Conservation (phyloP, 2,888 invertebrate genomes). For the Eupithecia subumbrata region DNA sequence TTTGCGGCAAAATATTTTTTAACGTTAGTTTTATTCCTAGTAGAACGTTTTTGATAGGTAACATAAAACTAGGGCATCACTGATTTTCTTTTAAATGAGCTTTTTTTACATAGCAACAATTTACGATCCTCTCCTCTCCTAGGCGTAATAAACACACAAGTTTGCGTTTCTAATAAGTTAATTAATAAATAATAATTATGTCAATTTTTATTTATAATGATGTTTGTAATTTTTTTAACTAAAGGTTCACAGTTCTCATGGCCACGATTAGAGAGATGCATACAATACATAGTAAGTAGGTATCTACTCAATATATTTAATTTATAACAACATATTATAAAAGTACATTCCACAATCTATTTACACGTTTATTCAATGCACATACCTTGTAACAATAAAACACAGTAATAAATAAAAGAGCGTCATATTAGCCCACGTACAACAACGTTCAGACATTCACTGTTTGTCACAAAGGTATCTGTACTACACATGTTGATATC, state of each 20-base stretch:
- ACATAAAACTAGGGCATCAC: neutral
- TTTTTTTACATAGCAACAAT: neutral
- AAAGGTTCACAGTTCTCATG: neutral
- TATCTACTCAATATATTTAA: too few relatives aligned
- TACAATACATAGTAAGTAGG: neutral
- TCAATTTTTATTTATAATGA: neutral
- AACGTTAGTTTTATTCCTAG: neutral
- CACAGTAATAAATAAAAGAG: conserved; percentile 48
- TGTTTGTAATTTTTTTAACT: neutral
- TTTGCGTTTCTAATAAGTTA: neutral
- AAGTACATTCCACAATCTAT: too few relatives aligned
- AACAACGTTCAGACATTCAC: conserved; percentile 26
- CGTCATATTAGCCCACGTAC: conserved; percentile 46
- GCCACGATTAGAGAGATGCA: neutral
- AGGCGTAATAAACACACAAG: neutral
- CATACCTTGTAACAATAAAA: conserved; percentile 48
- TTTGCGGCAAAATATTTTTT: neutral
- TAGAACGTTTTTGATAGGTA: neutral
- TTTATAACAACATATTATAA: too few relatives aligned
- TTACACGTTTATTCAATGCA: conserved; percentile 17
- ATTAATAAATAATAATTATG: too few relatives aligned
- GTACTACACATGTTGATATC: conserved; percentile 40
- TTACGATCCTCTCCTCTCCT: neutral
- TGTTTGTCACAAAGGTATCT: conserved; percentile 28
- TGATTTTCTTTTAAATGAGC: neutral